Conservation (phyloP, 2,113 vertebrate genomes). For the Nesogale talazaci region DNA sequence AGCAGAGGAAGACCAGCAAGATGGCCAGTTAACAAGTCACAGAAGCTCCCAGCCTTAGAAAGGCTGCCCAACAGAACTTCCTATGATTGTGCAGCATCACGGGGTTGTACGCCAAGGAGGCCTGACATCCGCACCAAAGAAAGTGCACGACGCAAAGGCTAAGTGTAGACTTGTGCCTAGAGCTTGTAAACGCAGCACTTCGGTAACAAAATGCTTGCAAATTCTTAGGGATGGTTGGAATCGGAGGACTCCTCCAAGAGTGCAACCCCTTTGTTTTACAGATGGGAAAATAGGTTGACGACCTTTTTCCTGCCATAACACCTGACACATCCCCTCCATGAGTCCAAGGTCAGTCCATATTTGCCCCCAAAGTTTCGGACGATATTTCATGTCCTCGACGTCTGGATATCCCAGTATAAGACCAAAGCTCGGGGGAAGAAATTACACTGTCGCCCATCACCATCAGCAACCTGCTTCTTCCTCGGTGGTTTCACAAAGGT, state of each 20-base stretch:
- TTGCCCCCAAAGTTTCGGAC: slow-evolving; percentile 26
- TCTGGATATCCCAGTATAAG: neutral
- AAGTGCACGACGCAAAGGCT: neutral
- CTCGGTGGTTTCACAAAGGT: neutral
- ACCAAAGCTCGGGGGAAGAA: neutral
- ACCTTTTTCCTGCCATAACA: neutral
- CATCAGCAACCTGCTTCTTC: neutral
- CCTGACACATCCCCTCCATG: neutral
- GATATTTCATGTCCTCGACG: neutral
- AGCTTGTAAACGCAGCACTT: slow-evolving; percentile 28
- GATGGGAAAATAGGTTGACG: neutral
- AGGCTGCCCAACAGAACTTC: neutral
- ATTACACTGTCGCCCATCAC: neutral
- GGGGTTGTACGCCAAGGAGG: neutral
- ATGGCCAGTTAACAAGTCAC: slow-evolving; percentile 10
- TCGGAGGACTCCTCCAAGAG: neutral
- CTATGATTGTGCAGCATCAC: neutral
- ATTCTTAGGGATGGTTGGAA: neutral
- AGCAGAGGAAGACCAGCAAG: neutral
- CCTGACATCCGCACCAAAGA: neutral
- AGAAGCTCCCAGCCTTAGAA: slow-evolving; percentile 6
- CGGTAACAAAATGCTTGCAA: slow-evolving; percentile 9
- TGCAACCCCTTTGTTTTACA: neutral
- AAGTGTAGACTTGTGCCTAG: neutral
- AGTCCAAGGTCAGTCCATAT: neutral